Evolutionary conservation across 2,888 invertebrate genomes (phyloP).

Genomic region (Patella depressa): DNA sequence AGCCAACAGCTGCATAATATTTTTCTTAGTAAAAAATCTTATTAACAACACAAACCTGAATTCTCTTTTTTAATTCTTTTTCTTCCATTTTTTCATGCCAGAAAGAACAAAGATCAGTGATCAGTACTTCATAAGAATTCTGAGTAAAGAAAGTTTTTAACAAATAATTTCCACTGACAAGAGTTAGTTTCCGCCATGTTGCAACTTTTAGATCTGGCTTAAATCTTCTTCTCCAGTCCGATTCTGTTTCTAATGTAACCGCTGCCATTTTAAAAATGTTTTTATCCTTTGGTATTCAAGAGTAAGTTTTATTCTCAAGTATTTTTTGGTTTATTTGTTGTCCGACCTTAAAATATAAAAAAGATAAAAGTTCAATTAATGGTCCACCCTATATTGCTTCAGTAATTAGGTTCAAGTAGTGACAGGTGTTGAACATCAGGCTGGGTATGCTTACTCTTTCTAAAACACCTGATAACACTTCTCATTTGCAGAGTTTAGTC

Average conservation of each 20-base stretch:
- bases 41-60: constrained; percentile 42
- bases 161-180: constrained; percentile 47
- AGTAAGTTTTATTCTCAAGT: too few relatives aligned
- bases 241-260: constrained; percentile 50
- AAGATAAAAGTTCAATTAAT: too few relatives aligned
- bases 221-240: constrained; percentile 62
- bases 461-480: too few relatives aligned
- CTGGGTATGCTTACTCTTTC: too few relatives aligned
- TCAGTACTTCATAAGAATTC: constrained; percentile 53
- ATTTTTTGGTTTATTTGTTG: too few relatives aligned
- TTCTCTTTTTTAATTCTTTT: constrained; percentile 48
- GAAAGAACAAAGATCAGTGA: constrained; percentile 53
- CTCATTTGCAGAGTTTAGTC: too few relatives aligned
- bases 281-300: neutral
- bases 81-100: constrained; percentile 58
- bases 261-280: neutral
- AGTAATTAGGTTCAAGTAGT: too few relatives aligned
- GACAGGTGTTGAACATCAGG: too few relatives aligned
- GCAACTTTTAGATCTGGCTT: constrained; percentile 55
- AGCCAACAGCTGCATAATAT: neutral
- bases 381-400: too few relatives aligned
- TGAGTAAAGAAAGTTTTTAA: constrained; percentile 55
- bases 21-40: neutral
- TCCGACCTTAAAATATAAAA: too few relatives aligned
- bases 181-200: constrained; percentile 55